These are phyloP conservation scores for Sardinella longiceps DNA, from an alignment of 2,797 vertebrate species.

Conservation along the genomic window DNA sequence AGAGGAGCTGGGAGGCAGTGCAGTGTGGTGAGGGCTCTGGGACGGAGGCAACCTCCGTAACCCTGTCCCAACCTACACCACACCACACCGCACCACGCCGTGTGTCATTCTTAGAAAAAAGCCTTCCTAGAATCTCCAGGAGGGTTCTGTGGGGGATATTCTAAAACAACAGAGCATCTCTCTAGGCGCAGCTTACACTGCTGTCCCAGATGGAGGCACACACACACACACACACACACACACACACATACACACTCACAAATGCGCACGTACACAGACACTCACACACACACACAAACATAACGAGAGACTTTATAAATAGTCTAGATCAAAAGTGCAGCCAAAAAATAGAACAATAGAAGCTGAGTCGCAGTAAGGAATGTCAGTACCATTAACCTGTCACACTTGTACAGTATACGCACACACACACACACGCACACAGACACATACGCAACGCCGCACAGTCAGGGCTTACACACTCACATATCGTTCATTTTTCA, in stretches of 20 bases:
- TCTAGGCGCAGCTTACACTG: neutral
- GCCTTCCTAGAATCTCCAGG: slow-evolving; percentile 11
- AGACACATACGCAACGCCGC: neutral
- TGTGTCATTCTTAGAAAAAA: slow-evolving; percentile 1
- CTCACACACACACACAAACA: neutral
- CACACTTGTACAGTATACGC: neutral
- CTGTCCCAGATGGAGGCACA: neutral
- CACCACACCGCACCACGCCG: too few species aligned
- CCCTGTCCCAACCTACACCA: neutral
- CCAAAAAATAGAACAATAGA: neutral
- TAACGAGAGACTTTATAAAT: neutral
- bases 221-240: neutral
- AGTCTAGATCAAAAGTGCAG: neutral
- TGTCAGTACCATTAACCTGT: neutral
- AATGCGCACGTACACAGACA: too few species aligned
- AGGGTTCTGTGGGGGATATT: neutral
- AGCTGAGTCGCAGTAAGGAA: neutral
- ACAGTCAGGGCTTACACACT: neutral
- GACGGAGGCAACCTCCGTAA: neutral
- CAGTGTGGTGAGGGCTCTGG: neutral
- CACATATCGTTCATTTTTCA: neutral
- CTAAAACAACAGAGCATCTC: slow-evolving; percentile 22
- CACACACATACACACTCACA: neutral
- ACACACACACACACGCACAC: neutral
- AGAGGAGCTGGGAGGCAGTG: neutral